Conservation (phyloP, 2,113 vertebrate genomes). For the Xenopus laevis region DNA sequence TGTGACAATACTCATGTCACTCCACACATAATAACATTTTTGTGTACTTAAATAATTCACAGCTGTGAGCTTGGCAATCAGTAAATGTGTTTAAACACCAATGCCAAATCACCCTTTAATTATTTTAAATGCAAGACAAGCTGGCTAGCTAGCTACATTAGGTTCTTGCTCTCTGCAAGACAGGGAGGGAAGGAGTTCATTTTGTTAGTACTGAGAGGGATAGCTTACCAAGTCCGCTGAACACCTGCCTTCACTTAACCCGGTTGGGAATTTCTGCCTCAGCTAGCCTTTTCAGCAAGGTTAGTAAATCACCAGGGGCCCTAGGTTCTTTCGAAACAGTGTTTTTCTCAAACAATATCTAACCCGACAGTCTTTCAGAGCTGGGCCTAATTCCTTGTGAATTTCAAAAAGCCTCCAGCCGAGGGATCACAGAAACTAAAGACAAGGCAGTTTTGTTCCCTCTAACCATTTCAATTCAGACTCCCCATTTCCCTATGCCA, state of each 20-base stretch:
- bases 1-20: slow-evolving; percentile 16
- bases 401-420: slow-evolving; percentile 58
- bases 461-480: slow-evolving; percentile 38
- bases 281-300: slow-evolving; percentile 67
- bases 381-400: slow-evolving; percentile 53
- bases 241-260: slow-evolving; percentile 76
- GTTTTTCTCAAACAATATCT: slow-evolving; percentile 57
- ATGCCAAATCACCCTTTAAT: slow-evolving; percentile 32
- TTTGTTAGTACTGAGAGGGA: slow-evolving; percentile 37
- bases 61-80: slow-evolving; percentile 26
- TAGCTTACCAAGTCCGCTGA: slow-evolving; percentile 48
- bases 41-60: slow-evolving; percentile 30
- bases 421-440: slow-evolving; percentile 55
- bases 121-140: slow-evolving; percentile 33
- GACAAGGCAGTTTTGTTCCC: slow-evolving; percentile 54
- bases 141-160: slow-evolving; percentile 33
- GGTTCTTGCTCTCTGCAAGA: slow-evolving; percentile 33
- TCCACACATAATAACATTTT: slow-evolving; percentile 13
- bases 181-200: slow-evolving; percentile 46
- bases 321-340: slow-evolving; percentile 52
- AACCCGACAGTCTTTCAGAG: slow-evolving; percentile 56
- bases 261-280: slow-evolving; percentile 74
- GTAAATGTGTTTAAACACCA: slow-evolving; percentile 3
- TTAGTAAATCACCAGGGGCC: slow-evolving; percentile 54
- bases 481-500: slow-evolving; percentile 48